Evolutionary conservation across 2,888 invertebrate genomes (phyloP).

Genomic region (Eulithis testata): DNA sequence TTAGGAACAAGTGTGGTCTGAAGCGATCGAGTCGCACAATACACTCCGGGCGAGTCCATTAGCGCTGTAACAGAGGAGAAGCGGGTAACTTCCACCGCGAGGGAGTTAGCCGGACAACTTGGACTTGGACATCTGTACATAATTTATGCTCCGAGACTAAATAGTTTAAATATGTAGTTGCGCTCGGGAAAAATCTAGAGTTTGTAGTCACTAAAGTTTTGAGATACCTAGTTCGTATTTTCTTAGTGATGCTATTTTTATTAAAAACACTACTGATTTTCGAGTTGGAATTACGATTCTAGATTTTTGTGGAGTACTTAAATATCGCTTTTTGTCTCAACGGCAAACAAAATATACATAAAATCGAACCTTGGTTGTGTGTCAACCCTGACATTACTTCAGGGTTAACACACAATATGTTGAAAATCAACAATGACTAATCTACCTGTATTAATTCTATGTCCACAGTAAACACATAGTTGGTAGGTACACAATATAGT

Average conservation of each 20-base stretch:
- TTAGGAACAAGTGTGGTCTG: slow-evolving; percentile 23
- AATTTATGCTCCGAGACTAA: slow-evolving; percentile 30
- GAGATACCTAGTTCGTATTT: not conserved
- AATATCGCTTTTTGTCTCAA: too few relatives aligned
- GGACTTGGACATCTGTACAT: slow-evolving; percentile 27
- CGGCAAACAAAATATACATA: too few relatives aligned
- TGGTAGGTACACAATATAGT: too few relatives aligned
- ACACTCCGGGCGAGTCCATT: slow-evolving; percentile 64
- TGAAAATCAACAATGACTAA: not conserved
- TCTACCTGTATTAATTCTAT: too few relatives aligned
- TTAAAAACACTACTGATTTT: too few relatives aligned
- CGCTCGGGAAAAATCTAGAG: not conserved
- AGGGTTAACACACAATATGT: not conserved
- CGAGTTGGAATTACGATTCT: too few relatives aligned
- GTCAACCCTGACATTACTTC: too few relatives aligned
- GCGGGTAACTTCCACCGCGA: slow-evolving; percentile 31
- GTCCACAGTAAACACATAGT: too few relatives aligned
- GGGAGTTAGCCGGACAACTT: slow-evolving; percentile 4
- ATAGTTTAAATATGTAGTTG: slow-evolving; percentile 24
- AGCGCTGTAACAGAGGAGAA: slow-evolving; percentile 64
- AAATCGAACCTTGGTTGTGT: too few relatives aligned
- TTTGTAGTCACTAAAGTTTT: not conserved
- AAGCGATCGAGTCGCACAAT: slow-evolving; percentile 36
- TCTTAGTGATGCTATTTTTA: not conserved
- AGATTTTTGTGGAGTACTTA: too few relatives aligned